Percentiles rank a stretch among this genome's conserved stretches.
Evolutionary conservation across 2,113 vertebrate species (phyloP).

Genomic region (Nipponia nippon): DNA sequence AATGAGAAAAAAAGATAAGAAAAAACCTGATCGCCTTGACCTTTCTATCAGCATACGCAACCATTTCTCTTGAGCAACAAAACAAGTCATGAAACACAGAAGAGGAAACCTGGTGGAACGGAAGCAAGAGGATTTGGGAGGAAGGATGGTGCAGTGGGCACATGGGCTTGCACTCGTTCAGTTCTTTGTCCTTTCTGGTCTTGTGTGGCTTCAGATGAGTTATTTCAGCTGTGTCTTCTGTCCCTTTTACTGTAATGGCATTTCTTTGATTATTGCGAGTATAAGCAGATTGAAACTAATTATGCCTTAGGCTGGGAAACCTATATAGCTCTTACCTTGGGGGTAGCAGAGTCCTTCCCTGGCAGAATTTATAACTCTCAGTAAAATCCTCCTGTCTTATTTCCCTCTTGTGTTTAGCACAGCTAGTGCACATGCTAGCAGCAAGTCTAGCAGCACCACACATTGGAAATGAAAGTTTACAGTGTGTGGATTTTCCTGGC

Average conservation of each 20-base stretch:
- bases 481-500: not conserved
- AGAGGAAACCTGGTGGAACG: not conserved
- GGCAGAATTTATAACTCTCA: not conserved
- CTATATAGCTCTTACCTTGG: not conserved
- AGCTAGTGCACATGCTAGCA: not conserved
- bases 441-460: not conserved
- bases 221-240: not conserved
- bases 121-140: not conserved
- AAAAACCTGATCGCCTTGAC: rapidly evolving
- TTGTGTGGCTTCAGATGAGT: not conserved
- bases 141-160: not conserved
- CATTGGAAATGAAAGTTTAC: not conserved
- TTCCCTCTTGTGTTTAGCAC: not conserved
- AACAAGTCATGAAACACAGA: not conserved
- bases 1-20: not conserved
- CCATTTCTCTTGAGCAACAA: not conserved
- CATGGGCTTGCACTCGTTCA: not conserved
- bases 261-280: not conserved
- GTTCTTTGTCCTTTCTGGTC: not conserved
- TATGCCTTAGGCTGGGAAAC: not conserved
- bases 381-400: not conserved
- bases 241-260: not conserved
- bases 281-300: not conserved
- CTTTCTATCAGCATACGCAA: not conserved
- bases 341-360: not conserved